These are phyloP conservation scores for Vulpes lagopus DNA, from an alignment of 2,113 vertebrate species.

Conservation along the genomic window DNA sequence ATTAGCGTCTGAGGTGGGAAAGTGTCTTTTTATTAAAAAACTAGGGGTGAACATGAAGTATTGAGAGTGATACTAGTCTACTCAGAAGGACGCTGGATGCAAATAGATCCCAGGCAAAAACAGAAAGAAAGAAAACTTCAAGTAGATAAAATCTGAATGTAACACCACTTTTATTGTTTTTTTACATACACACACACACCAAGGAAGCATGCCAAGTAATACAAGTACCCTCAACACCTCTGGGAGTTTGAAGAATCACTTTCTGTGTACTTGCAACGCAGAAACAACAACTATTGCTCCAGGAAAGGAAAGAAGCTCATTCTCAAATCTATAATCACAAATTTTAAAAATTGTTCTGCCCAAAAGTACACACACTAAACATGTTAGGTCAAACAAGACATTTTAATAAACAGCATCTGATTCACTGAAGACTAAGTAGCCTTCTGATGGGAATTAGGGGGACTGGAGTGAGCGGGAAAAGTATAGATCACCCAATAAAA, in stretches of 20 bases:
- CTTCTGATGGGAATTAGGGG: neutral
- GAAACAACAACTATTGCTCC: neutral
- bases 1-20: constrained; percentile 73
- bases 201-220: neutral
- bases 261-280: neutral
- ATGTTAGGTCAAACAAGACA: neutral
- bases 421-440: constrained; percentile 30
- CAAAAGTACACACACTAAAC: neutral
- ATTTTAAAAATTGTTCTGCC: neutral
- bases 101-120: neutral
- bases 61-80: neutral
- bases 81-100: neutral
- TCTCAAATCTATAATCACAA: neutral
- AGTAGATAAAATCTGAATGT: neutral
- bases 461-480: neutral
- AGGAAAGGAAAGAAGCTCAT: neutral
- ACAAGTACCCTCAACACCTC: neutral
- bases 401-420: constrained; percentile 47
- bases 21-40: constrained; percentile 44
- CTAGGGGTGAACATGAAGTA: neutral
- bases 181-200: neutral
- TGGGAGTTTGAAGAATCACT: neutral
- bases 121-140: neutral
- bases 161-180: neutral
- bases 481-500: neutral